Conservation (phyloP, 1,140 invertebrate genomes). For the Phymastichus coffea region DNA sequence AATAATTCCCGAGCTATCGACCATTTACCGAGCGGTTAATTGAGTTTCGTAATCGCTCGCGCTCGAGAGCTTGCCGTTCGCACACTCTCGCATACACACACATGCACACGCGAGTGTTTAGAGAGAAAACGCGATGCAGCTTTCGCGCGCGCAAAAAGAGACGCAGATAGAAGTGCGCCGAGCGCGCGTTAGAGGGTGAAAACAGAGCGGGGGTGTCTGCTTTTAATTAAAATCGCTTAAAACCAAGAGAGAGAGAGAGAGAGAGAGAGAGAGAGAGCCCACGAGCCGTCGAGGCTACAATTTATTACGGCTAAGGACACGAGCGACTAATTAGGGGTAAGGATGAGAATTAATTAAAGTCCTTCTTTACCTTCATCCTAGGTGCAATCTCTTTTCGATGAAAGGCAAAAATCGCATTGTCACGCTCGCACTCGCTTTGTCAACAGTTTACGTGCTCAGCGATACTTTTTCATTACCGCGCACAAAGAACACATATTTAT, state of each 20-base stretch:
- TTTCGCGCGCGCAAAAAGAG: neutral
- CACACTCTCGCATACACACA: neutral
- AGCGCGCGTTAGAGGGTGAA: no score
- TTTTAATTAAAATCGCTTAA: constrained; percentile 53
- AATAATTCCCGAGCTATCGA: constrained; percentile 29
- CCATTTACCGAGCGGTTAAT: constrained; percentile 29
- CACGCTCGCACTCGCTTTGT: no score
- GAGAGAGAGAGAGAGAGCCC: neutral
- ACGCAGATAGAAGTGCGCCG: neutral
- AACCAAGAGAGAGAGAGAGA: constrained; percentile 23
- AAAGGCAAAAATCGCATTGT: no score
- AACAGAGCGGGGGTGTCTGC: neutral
- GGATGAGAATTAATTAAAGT: constrained; percentile 38
- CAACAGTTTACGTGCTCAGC: no score
- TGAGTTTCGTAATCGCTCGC: constrained; percentile 29
- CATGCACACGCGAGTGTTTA: neutral
- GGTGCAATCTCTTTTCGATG: constrained; percentile 22
- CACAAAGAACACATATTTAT: no score
- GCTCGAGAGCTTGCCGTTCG: constrained; percentile 10
- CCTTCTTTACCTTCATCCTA: constrained; percentile 10
- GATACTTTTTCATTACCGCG: constrained; percentile 15
- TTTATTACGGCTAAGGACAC: constrained; percentile 29
- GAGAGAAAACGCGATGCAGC: neutral
- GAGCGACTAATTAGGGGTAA: constrained; percentile 28
- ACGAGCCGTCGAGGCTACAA: constrained; percentile 21